Evolutionary conservation across 2,888 invertebrate species (phyloP).

Genomic region (Diaphora mendica): DNA sequence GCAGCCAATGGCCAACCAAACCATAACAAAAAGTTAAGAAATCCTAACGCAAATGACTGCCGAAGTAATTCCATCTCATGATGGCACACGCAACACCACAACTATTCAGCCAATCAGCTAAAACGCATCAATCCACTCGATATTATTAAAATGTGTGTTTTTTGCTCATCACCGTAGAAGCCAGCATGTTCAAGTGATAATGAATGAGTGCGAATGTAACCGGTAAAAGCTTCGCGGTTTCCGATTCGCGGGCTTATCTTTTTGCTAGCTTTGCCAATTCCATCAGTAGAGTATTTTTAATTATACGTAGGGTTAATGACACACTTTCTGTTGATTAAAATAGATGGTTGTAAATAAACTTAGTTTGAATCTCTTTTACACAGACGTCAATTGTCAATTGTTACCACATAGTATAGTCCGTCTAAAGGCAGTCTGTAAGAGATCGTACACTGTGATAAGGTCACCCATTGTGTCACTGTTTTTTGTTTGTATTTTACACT

Average conservation of each 20-base stretch:
- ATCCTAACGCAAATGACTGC: not conserved
- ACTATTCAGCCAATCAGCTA: constrained; percentile 9
- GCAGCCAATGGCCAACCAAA: too few relatives aligned
- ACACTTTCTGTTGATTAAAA: not conserved
- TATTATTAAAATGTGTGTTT: constrained; percentile 25
- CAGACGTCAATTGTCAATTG: not conserved
- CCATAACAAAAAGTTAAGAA: not conserved
- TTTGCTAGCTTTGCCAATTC: not conserved
- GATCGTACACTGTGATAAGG: too few relatives aligned
- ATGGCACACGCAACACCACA: not conserved
- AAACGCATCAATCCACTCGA: constrained; percentile 17
- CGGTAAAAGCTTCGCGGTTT: constrained; percentile 13
- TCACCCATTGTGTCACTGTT: too few relatives aligned
- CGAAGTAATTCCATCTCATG: not conserved
- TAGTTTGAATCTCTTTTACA: not conserved
- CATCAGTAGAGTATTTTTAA: not conserved
- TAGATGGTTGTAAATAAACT: not conserved
- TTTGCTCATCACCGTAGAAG: constrained; percentile 26
- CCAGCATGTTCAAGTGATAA: constrained; percentile 22
- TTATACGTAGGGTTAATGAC: not conserved
- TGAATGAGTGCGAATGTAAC: constrained; percentile 14
- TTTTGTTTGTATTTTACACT: too few relatives aligned
- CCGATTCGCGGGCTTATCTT: not conserved
- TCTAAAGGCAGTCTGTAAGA: too few relatives aligned
- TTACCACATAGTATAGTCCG: too few relatives aligned